Base-by-base conservation (phyloP, 2,888 invertebrate genomes). In the Zaprionus obscuricornis region DNA sequence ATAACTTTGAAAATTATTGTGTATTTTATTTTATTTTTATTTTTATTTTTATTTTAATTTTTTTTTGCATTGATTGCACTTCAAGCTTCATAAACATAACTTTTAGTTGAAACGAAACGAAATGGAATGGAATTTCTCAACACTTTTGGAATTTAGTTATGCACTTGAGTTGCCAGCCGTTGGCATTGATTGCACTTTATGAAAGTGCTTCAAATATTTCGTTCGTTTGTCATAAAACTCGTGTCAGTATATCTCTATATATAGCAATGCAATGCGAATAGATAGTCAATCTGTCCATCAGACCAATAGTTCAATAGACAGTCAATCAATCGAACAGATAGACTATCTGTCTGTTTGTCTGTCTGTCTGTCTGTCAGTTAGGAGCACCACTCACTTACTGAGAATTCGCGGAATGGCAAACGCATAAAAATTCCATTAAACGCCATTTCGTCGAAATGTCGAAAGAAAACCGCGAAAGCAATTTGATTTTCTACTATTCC, bases 341-440 rank as follows among this genome's bases (percentile, higher is more conserved):
- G 31, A 26, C 17, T 46, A 40, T 36, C 49, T 22, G 13, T 16
- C 43, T 47, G 11, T 33, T 39, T 20, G 10, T 20, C 39, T 17
- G 3, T 36, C 51, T 2, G 6, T 34, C 55, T 8, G 40, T 31
- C 45, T 10, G 43, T 42, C 16, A 37, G 46, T 22, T 16, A 11
- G 17, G n/a, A n/a, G n/a, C n/a, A n/a, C n/a, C 24, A 33, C 17
- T 45, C 29, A 36, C 45, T 39, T 33, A 27, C 33, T 29, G 37
- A 40, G 20, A 45, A 43, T 57, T 42, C 33, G 64, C 64, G 40
- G 37, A 43, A 64, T 52, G 57, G 51, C 43, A 37, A n/a, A 42
- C 39, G 39, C 66, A 66, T 65, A 56, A 74, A 71, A 73, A 77
- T 74, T 54, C 74, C 77, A 72, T 70, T 64, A 59, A 75, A 73